Evolutionary conservation across 1,140 invertebrate genomes (phyloP).

Genomic region (Cyrtorhinus lividipennis): DNA sequence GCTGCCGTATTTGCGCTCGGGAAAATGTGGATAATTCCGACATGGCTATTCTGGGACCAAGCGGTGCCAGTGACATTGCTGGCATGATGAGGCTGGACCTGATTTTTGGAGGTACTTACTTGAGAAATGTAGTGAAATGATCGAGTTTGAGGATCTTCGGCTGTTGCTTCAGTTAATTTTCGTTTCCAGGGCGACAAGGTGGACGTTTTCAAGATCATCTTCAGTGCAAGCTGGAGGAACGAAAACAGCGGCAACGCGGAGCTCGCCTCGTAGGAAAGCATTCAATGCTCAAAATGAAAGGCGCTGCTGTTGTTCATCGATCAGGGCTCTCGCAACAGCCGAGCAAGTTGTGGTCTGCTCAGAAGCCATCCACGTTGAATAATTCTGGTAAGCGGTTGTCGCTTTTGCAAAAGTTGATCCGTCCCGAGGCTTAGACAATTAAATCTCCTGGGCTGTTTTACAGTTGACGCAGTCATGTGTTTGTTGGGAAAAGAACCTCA

Average conservation of each 20-base stretch:
- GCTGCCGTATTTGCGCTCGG: conserved; percentile 72
- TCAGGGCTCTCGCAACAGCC: conserved; percentile 10
- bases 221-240: conserved; percentile 39
- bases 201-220: conserved; percentile 41
- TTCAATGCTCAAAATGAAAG: conserved; percentile 31
- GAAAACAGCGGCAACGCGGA: conserved; percentile 37
- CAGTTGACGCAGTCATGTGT: conserved; percentile 4
- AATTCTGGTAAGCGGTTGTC: too few relatives aligned
- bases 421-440: too few relatives aligned
- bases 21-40: conserved; percentile 45
- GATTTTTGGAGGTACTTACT: conserved; percentile 35
- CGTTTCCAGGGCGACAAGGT: conserved; percentile 32
- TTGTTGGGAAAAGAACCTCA: conserved; percentile 26
- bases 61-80: conserved; percentile 35
- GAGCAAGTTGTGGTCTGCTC: conserved; percentile 13
- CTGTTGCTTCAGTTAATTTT: conserved; percentile 12
- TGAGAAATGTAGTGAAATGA: too few relatives aligned
- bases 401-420: too few relatives aligned
- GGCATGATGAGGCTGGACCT: conserved; percentile 40
- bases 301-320: conserved; percentile 23
- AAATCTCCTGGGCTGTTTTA: background rate
- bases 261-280: conserved; percentile 31
- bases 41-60: conserved; percentile 34
- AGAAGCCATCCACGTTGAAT: conserved; percentile 12
- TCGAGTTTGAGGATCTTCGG: too few relatives aligned